Percentiles rank a stretch among this genome's conserved stretches.
These are phyloP conservation scores for Halcyon chelicuti DNA, from an alignment of 2,797 vertebrate genomes.

Conservation along the genomic window DNA sequence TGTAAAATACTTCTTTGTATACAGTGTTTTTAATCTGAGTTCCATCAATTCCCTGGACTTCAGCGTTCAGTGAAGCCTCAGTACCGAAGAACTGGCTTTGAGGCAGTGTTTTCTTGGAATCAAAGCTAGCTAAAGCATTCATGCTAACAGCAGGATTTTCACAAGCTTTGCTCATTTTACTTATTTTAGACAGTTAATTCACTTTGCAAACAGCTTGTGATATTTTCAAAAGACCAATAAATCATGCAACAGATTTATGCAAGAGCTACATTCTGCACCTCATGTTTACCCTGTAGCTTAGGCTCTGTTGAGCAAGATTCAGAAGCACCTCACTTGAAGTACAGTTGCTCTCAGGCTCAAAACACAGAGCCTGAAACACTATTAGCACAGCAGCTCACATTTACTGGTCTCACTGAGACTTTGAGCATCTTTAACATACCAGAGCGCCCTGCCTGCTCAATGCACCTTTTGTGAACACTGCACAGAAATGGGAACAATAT, in stretches of 20 bases:
- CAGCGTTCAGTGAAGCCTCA: not conserved
- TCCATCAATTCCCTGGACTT: not conserved
- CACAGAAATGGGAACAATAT: not conserved
- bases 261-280: not conserved
- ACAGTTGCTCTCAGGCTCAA: not conserved
- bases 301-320: not conserved
- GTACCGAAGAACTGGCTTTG: not conserved
- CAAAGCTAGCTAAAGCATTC: not conserved
- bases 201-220: not conserved
- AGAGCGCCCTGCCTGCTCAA: not conserved
- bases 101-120: not conserved
- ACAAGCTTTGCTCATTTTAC: not conserved
- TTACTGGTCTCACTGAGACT: not conserved
- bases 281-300: not conserved
- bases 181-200: not conserved
- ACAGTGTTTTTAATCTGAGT: not conserved
- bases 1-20: constrained; percentile 27
- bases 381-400: not conserved
- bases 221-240: not conserved
- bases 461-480: not conserved
- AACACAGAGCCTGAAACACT: not conserved
- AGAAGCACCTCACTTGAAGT: not conserved
- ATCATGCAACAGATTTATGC: not conserved
- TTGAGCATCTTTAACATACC: not conserved
- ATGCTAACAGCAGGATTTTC: not conserved